Percentiles rank a stretch among this genome's conserved stretches.
phyloP scores from a whole-genome alignment of 2,797 vertebrate genomes.

The Cottoperca gobio region DNA sequence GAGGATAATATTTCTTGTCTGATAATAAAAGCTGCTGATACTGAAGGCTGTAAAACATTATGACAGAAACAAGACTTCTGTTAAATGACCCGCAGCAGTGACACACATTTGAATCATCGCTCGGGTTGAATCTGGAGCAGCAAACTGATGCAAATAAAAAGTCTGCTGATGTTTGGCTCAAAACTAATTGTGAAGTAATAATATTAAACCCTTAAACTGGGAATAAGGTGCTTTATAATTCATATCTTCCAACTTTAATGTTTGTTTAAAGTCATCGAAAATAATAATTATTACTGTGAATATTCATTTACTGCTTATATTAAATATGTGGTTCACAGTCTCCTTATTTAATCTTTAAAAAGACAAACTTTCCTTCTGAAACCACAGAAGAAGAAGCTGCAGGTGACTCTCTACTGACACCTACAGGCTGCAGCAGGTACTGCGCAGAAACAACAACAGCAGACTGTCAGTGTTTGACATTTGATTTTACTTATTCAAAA shows the following conservation, averaged over 20 bases:
- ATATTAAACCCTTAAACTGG: not conserved
- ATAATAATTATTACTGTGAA: not conserved
- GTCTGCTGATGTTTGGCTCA: not conserved
- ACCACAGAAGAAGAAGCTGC: not conserved
- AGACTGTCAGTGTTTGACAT: constrained; percentile 23
- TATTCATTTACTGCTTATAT: not conserved
- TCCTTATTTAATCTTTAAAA: not conserved
- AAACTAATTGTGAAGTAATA: not conserved
- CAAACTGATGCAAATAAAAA: constrained; percentile 8
- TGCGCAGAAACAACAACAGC: constrained; percentile 1
- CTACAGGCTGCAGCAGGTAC: constrained; percentile 1
- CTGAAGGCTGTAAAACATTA: constrained; percentile 36
- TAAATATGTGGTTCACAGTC: not conserved
- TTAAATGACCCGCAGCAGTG: not conserved
- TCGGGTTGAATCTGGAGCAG: not conserved
- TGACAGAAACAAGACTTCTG: not conserved
- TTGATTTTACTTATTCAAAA: constrained; percentile 65
- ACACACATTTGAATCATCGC: too few relatives aligned
- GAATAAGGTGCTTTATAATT: not conserved
- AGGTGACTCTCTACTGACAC: not conserved
- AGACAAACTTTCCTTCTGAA: not conserved
- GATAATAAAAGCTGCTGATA: constrained; percentile 41
- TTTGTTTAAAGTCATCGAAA: not conserved
- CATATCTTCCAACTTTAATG: not conserved
- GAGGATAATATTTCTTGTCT: too few relatives aligned